Evolutionary conservation across 2,797 vertebrate genomes (phyloP).

Genomic region (Cirrhinus mrigala): DNA sequence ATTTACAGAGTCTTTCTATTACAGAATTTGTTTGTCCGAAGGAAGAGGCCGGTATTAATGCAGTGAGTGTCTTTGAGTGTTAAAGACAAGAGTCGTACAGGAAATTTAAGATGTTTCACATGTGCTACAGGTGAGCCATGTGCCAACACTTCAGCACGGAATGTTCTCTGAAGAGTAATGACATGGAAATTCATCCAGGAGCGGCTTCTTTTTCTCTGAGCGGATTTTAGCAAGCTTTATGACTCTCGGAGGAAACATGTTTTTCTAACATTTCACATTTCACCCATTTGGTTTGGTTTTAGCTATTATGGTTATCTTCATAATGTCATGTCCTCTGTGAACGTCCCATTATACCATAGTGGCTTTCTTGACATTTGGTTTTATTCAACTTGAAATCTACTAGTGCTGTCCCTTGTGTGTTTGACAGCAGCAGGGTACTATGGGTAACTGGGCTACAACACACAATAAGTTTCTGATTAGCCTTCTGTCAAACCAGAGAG

Average conservation of each 20-base stretch:
- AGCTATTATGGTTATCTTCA: neutral
- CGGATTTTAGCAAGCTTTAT: constrained; percentile 18
- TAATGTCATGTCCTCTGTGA: neutral
- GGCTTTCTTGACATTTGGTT: neutral
- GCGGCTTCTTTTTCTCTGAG: neutral
- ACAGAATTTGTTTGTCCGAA: too few relatives aligned
- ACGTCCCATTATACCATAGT: neutral
- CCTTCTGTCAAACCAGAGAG: constrained; percentile 35
- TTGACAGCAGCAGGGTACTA: neutral
- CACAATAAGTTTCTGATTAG: constrained; percentile 24
- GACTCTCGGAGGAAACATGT: constrained; percentile 18
- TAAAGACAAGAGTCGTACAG: neutral
- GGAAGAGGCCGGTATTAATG: neutral
- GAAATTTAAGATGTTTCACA: neutral
- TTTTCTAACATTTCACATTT: constrained; percentile 23
- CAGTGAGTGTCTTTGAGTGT: neutral
- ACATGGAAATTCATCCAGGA: constrained; percentile 1
- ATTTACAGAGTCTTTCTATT: neutral
- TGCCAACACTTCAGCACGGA: constrained; percentile 40
- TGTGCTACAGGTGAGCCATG: constrained; percentile 45
- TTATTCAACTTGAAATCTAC: neutral
- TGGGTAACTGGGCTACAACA: neutral
- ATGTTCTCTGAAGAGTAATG: constrained; percentile 47
- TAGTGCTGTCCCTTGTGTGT: neutral
- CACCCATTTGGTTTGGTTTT: neutral